Conservation (phyloP, 2,113 vertebrate genomes). For the Haemorhous mexicanus region DNA sequence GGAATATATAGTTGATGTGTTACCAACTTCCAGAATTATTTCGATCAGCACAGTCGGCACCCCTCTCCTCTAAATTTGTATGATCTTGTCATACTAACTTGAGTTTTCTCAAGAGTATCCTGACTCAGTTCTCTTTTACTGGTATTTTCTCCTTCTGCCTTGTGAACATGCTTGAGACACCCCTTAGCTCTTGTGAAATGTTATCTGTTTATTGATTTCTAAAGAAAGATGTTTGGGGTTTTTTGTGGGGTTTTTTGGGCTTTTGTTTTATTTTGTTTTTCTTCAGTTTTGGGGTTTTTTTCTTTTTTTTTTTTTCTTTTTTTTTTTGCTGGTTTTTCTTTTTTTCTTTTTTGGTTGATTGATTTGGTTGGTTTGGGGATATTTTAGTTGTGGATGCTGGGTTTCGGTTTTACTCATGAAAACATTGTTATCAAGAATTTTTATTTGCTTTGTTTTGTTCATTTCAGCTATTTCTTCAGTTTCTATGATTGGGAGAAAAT, state of each 20-base stretch:
- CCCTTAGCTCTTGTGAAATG: neutral
- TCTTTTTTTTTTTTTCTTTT: too few relatives aligned
- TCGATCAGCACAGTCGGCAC: neutral
- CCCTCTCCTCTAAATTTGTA: neutral
- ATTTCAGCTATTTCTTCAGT: neutral
- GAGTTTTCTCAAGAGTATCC: neutral
- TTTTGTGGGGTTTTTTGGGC: neutral
- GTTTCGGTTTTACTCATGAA: neutral
- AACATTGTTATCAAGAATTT: neutral
- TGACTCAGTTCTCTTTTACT: neutral
- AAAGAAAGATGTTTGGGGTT: fast-evolving
- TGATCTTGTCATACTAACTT: neutral
- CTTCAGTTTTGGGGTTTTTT: too few relatives aligned
- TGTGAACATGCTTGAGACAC: neutral
- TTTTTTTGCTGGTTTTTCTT: too few relatives aligned
- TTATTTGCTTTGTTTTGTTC: neutral
- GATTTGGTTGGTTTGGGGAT: neutral
- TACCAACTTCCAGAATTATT: neutral
- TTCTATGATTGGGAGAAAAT: neutral
- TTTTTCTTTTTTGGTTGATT: too few relatives aligned
- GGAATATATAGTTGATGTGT: neutral
- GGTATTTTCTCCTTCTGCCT: neutral
- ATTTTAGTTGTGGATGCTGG: too few relatives aligned
- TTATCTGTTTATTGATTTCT: neutral
- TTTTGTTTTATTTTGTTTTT: too few relatives aligned